phyloP scores from a whole-genome alignment of 2,797 vertebrate genomes.

The Syngnathus acus region DNA sequence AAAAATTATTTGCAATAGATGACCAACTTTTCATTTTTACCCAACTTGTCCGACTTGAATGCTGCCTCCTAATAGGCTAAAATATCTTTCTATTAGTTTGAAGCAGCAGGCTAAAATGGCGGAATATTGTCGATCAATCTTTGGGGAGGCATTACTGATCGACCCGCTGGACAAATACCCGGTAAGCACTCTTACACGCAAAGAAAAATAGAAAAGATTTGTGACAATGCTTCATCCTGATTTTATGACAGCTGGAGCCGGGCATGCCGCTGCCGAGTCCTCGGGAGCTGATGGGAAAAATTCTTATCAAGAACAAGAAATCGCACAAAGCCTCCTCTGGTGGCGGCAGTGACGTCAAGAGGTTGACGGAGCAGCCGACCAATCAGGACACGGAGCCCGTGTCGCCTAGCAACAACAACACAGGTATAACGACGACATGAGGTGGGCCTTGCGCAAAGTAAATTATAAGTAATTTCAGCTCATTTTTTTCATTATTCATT shows the following conservation, averaged over 20 bases:
- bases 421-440: conserved; percentile 50
- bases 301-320: conserved; percentile 98
- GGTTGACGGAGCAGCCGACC: conserved; percentile 84
- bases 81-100: conserved; percentile 47
- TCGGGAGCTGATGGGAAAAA: conserved; percentile 94
- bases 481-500: too few relatives aligned
- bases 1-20: not conserved
- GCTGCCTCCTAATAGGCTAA: not conserved
- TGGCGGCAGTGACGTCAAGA: conserved; percentile 84
- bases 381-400: conserved; percentile 86
- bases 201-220: not conserved
- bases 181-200: conserved; percentile 60
- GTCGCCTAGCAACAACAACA: conserved; percentile 83
- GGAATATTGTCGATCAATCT: conserved; percentile 94
- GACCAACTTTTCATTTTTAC: not conserved
- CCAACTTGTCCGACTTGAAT: not conserved
- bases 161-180: conserved; percentile 93
- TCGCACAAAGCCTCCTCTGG: conserved; percentile 87
- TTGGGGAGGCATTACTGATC: conserved; percentile 88
- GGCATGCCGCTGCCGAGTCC: conserved; percentile 90
- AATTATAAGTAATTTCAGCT: too few relatives aligned
- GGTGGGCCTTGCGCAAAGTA: not conserved
- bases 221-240: not conserved
- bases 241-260: conserved; percentile 75
- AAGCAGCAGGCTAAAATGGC: conserved; percentile 99